Evolutionary conservation across 2,113 vertebrate species (phyloP).

Genomic region (Hippocampus barbouri): DNA sequence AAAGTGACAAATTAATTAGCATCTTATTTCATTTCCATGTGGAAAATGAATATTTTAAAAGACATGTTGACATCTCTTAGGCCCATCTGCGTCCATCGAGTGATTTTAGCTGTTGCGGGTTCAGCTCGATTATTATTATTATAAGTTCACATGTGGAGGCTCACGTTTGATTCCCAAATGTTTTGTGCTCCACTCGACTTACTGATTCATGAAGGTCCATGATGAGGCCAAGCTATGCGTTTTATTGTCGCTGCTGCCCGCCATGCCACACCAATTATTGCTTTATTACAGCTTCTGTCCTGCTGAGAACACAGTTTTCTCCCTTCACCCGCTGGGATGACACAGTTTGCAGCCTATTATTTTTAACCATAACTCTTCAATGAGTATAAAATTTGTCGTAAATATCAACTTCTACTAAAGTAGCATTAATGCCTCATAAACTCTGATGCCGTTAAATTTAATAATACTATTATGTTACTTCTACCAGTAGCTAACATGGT

Average conservation of each 20-base stretch:
- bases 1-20: background rate
- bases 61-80: background rate
- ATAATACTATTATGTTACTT: background rate
- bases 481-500: background rate
- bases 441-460: background rate
- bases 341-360: conserved; percentile 32
- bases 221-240: conserved; percentile 15
- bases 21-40: background rate
- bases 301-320: conserved; percentile 52
- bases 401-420: background rate
- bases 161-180: background rate
- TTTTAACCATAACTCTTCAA: conserved; percentile 21
- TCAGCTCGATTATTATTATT: background rate
- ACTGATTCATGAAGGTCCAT: conserved; percentile 6
- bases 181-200: background rate
- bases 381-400: background rate
- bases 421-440: background rate
- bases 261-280: conserved; percentile 40
- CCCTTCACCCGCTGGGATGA: conserved; percentile 25
- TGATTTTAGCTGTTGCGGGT: background rate
- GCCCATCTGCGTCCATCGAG: background rate
- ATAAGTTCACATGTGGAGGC: background rate
- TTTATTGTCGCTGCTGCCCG: conserved; percentile 52
- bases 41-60: background rate
- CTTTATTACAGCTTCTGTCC: conserved; percentile 44